phyloP scores from a whole-genome alignment of 2,113 vertebrate genomes.

The Alethe castanea region DNA sequence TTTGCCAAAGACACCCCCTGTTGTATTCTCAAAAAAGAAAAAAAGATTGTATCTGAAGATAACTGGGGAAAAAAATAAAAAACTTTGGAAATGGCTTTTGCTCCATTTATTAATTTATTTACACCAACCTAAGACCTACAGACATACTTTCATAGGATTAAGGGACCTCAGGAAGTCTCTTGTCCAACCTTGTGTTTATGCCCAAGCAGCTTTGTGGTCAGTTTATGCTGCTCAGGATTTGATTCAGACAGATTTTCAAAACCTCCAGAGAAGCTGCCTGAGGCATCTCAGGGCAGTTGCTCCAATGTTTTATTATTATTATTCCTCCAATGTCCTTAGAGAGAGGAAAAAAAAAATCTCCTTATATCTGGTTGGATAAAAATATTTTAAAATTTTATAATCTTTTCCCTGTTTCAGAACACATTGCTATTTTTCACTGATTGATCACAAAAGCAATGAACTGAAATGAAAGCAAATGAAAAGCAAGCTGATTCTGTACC shows the following conservation, averaged over 20 bases:
- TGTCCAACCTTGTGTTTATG: background rate
- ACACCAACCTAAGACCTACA: too few relatives aligned
- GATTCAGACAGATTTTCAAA: background rate
- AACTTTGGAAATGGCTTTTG: background rate
- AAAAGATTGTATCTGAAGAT: background rate
- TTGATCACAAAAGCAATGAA: background rate
- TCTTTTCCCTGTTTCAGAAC: background rate
- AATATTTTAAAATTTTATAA: background rate
- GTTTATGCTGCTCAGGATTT: background rate
- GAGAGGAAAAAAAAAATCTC: background rate
- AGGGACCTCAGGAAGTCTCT: background rate
- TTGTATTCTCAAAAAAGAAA: background rate
- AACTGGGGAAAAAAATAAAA: fast-evolving
- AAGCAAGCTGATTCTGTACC: background rate
- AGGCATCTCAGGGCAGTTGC: background rate
- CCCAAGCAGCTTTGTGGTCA: background rate
- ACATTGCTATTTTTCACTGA: background rate
- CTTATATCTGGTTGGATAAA: background rate
- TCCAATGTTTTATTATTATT: background rate
- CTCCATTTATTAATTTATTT: background rate
- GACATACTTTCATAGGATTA: fast-evolving
- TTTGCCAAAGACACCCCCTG: background rate
- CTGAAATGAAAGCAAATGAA: too few relatives aligned
- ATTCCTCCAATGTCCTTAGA: background rate
- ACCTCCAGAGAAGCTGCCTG: background rate